Conservation (phyloP, 2,888 invertebrate genomes). For the Eilema depressum region DNA sequence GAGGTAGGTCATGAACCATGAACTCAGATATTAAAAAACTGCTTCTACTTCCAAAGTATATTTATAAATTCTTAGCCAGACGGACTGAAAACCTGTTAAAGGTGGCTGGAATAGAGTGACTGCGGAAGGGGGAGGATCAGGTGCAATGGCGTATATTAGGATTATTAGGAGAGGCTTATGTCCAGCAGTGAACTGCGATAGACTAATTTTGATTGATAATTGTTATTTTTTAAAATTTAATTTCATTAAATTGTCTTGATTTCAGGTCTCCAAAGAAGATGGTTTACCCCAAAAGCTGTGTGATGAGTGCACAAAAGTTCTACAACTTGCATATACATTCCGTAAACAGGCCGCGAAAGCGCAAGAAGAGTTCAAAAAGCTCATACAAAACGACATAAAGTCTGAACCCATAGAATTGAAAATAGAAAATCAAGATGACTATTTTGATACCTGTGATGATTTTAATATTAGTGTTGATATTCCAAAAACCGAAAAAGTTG, state of each 20-base stretch:
- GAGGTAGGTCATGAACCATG: slow-evolving; percentile 59
- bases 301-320: slow-evolving; percentile 80
- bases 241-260: background rate
- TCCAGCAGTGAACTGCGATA: no score
- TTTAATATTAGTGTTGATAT: slow-evolving; percentile 47
- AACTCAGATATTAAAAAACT: background rate
- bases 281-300: slow-evolving; percentile 88
- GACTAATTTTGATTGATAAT: no score
- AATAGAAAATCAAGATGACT: slow-evolving; percentile 52
- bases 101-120: no score
- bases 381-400: slow-evolving; percentile 59
- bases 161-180: no score
- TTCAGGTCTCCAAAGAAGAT: slow-evolving; percentile 80
- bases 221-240: no score
- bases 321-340: slow-evolving; percentile 80
- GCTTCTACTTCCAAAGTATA: background rate
- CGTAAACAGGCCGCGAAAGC: slow-evolving; percentile 67
- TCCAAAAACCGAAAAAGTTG: slow-evolving; percentile 45
- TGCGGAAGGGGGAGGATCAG: no score
- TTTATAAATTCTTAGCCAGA: background rate
- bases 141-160: no score
- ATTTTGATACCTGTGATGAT: slow-evolving; percentile 48
- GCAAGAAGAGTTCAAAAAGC: slow-evolving; percentile 67
- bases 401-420: slow-evolving; percentile 52
- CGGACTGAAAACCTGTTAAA: no score